Evolutionary conservation across 2,797 vertebrate species (phyloP), one percentile per base, ranked within the genome.

Genomic region (Spondyliosoma cantharus): DNA sequence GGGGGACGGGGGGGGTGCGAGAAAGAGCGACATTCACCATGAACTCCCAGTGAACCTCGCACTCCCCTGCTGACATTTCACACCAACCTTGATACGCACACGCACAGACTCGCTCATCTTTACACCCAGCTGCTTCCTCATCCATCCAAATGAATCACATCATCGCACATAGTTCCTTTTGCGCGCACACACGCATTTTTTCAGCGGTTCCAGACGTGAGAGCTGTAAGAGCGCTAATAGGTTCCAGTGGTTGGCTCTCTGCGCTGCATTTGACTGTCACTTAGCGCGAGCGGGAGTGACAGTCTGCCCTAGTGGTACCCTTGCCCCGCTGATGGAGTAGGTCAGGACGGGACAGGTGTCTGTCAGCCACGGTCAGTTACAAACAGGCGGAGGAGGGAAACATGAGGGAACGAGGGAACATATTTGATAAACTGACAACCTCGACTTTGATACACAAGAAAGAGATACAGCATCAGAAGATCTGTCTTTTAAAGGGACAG

Each of bases 41-140:
- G 85, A 93, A 92, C 90, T 90, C 83, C 65, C 75, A 1, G 67
- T 83, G 89, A 92, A 90, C 91, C 85, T 86, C 60, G 49, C 65
- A 20, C 75, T 60, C 59, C 76, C 72, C 72, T 20, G 52, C 76
- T 87, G 88, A 89, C 89, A 91, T 84, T 89, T 86, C 32, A 63
- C 78, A 77, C 85, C 70, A 68, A 19, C 60, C 32, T 50, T 65
- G 32, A 78, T 3, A 52, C 48, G 54, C 58, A 45, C 70, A 70
- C 67, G 20, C 37, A 29, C 37, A 11, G 37, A 37, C 37, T 37
- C 9, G 2, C 37, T 37, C 37, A 11, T 45, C 48, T 9, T 45
- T 63, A 20, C 74, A 59, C 79, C 59, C 67, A 15, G 53, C 62
- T 59, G 66, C 61, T 42, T 66, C 29, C 73, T 70, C 70, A 27